A percentile compares a stretch with the other conserved stretches of the same genome.
phyloP scores from a whole-genome alignment of 1,140 invertebrate genomes.

The Carposina sasakii region DNA sequence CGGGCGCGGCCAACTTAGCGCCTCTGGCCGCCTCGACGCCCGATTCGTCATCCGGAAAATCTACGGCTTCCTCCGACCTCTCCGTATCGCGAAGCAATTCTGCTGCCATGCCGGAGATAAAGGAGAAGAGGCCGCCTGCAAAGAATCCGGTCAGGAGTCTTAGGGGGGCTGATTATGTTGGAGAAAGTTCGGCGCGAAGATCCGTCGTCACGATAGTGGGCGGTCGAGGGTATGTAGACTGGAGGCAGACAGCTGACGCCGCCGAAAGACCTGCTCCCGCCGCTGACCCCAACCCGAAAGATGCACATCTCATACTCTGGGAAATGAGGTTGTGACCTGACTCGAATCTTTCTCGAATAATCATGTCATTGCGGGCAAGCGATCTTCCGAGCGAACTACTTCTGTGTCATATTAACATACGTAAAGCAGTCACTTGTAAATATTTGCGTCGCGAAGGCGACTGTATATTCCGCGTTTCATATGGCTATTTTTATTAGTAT shows the following conservation, averaged over 20 bases:
- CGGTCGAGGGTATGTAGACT: conserved; percentile 90
- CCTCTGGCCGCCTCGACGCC: conserved; percentile 49
- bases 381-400: too few species aligned
- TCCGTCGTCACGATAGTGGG: conserved; percentile 91
- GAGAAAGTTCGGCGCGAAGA: conserved; percentile 73
- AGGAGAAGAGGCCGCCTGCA: conserved; percentile 19
- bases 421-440: too few species aligned
- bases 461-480: too few species aligned
- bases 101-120: conserved; percentile 41
- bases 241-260: conserved; percentile 79
- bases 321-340: conserved; percentile 87
- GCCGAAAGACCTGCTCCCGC: conserved; percentile 60
- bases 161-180: conserved; percentile 61
- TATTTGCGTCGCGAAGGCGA: too few species aligned
- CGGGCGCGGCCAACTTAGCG: conserved; percentile 69
- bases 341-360: too few species aligned
- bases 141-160: conserved; percentile 47
- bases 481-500: too few species aligned
- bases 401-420: conserved; percentile 34
- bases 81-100: conserved; percentile 57
- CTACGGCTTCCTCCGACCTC: conserved; percentile 52
- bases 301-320: conserved; percentile 91
- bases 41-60: conserved; percentile 49
- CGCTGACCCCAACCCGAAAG: conserved; percentile 69
- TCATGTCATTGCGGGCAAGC: too few species aligned